A percentile compares a stretch with the other conserved stretches of the same genome.
These are phyloP conservation scores for Trypoxylon attenuatum DNA, from an alignment of 2,888 invertebrate species.

Conservation along the genomic window DNA sequence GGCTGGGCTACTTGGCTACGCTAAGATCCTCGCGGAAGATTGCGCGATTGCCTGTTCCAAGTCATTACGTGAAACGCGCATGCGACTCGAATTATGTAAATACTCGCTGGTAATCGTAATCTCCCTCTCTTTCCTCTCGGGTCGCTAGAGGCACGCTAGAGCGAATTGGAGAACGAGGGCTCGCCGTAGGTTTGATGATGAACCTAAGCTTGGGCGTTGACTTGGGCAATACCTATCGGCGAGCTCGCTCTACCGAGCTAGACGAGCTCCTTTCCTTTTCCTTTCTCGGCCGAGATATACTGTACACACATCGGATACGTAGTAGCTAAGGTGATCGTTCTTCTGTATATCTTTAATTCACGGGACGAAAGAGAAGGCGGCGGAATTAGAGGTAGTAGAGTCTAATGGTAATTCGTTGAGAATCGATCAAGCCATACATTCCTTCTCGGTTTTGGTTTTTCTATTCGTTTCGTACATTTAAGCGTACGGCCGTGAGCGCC, in stretches of 20 bases:
- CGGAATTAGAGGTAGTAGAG: constrained; percentile 1
- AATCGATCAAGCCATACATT: constrained; percentile 2
- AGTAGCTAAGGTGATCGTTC: constrained; percentile 26
- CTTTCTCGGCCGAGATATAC: constrained; percentile 7
- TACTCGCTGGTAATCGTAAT: constrained; percentile 49
- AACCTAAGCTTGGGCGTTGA: too few relatives aligned
- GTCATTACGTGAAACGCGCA: constrained; percentile 45
- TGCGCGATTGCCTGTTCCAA: constrained; percentile 46
- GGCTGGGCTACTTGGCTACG: constrained; percentile 43
- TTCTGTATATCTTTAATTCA: constrained; percentile 33
- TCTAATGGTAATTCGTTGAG: constrained; percentile 16
- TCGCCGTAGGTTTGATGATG: neutral
- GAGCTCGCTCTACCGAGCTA: neutral
- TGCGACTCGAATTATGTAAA: constrained; percentile 53
- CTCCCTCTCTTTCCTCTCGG: constrained; percentile 22
- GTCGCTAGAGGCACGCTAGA: neutral
- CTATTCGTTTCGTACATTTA: neutral
- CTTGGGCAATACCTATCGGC: too few relatives aligned
- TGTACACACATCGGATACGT: constrained; percentile 32
- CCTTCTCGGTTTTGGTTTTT: constrained; percentile 17
- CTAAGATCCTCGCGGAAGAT: constrained; percentile 55
- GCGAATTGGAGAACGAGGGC: neutral
- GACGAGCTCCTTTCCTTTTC: neutral
- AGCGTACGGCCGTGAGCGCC: neutral
- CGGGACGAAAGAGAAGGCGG: neutral